Evolutionary conservation across 2,888 invertebrate genomes (phyloP), one percentile per base, ranked within the genome.

Genomic region (Cremastinae sp.): DNA sequence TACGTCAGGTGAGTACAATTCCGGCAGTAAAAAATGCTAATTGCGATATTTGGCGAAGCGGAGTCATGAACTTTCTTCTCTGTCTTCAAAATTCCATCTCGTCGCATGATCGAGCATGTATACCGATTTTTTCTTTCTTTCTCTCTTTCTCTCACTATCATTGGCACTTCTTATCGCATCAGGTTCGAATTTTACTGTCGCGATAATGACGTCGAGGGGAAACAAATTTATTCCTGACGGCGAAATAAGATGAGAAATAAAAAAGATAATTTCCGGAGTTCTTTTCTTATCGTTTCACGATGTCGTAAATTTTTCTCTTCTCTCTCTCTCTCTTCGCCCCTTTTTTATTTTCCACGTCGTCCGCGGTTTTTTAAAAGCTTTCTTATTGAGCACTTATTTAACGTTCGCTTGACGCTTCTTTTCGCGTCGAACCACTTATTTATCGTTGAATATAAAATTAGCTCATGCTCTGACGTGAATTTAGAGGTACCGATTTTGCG

Each of bases 1-100:
- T 96, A 96, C 86, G 91, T 96, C 86, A 95, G 95, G 94, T 96
- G 87, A 91, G 91, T 72, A 54, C 64, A 53, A 47, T 74, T 74
- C 28, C 38, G 1, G 8, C 34, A 36, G 41, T 41, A 36, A 53
- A 47, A 22, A 22, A 53, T 53, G 18, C 20, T 10, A 43, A 51
- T 61, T 4, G 10, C 2, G 0, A 12, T 53, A 53, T 69, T 53
- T 14, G 51, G 10, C 28, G 14, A 16, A 49, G 22, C 18, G 36
- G 18, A 34, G 28, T 66, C 10, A 12, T 28, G 3, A 20, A 47
- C 10, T 47, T 56, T 43, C 34, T 66, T 45, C 54, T 28, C 36
- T 2, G 14, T 49, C 18, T 18, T 49, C 10, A 8, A 16, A n/a
- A n/a, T 43, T 43, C 0, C 14, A n/a, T 38, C 20, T 12, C 16